Conservation (phyloP, 2,797 vertebrate species). For the Pagetopsis macropterus region DNA sequence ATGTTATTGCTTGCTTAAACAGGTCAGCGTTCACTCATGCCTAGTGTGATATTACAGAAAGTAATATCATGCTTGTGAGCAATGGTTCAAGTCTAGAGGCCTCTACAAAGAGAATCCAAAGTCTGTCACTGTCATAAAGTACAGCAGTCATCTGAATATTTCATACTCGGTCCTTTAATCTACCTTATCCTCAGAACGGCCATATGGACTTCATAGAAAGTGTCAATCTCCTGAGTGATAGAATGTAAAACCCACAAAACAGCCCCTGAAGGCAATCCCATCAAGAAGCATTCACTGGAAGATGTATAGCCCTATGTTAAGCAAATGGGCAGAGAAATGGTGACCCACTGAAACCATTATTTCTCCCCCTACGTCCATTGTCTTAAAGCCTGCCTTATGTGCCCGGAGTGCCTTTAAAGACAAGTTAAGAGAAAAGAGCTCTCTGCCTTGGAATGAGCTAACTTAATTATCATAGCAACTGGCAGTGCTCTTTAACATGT, state of each 20-base stretch:
- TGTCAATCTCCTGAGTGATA: constrained; percentile 63
- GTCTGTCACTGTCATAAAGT: constrained; percentile 43
- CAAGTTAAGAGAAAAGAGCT: constrained; percentile 75
- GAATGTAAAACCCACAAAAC: constrained; percentile 59
- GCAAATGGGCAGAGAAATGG: constrained; percentile 73
- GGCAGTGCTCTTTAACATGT: constrained; percentile 84
- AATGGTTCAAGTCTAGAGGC: constrained; percentile 31
- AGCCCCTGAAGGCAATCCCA: constrained; percentile 56
- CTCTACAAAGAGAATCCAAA: constrained; percentile 51
- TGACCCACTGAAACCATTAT: constrained; percentile 77
- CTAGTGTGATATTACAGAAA: constrained; percentile 71
- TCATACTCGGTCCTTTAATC: constrained; percentile 49
- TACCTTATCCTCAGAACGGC: constrained; percentile 34
- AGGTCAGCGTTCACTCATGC: constrained; percentile 63
- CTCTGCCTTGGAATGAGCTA: constrained; percentile 78
- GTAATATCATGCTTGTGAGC: constrained; percentile 51
- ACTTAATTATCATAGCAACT: constrained; percentile 85
- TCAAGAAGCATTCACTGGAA: constrained; percentile 61
- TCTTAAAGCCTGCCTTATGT: constrained; percentile 72
- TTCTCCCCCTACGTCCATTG: constrained; percentile 66
- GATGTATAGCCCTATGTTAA: constrained; percentile 73
- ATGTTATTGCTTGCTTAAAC: constrained; percentile 70
- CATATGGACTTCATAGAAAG: constrained; percentile 54
- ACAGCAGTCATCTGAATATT: constrained; percentile 46
- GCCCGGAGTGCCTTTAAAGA: constrained; percentile 74